Base-by-base conservation (phyloP, 2,888 invertebrate species). In the Eulithis testata region DNA sequence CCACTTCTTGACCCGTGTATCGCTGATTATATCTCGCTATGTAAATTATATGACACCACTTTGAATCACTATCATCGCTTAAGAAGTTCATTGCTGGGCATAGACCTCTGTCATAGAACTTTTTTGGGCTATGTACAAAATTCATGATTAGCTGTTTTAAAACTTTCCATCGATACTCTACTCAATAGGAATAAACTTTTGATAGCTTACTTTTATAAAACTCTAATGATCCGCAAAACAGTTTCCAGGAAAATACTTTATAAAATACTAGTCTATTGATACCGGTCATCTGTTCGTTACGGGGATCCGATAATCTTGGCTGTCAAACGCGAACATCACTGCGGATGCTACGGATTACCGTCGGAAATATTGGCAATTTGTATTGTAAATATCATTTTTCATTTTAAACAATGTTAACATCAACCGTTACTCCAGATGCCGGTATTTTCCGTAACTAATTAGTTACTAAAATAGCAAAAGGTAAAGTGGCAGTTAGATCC, bases 261-360 rank as follows among this genome's bases (percentile, higher is more conserved):
- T 60, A 52, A 43, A 60, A 52, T 53, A 51, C n/a, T 11, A 61
- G 55, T 50, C 44, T 55, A 63, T 60, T 51, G 60, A 60, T 60
- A 63, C 37, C 47, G 62, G 53, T 8, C 11, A 40, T 67, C 51
- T 82, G 76, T 76, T 80, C 79, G 83, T 83, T 81, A 79, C 78
- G 78, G 77, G 80, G 80, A 81, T 81, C 81, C 81, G 82, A 87
- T 88, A 89, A 89, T 87, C 87, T 84, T 76, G 80, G 80, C 86
- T 88, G 89, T 88, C 89, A 86, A 79, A 82, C 81, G 80, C 85
- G 85, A 84, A 80, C 83, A 82, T 82, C 80, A 79, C 70, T 65
- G 73, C 73, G 79, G 78, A 73, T 77, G 76, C 77, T 73, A 71
- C 59, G 59, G 66, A 66, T 66, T 63, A 63, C 59, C 31, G 51